Conservation (phyloP, 2,797 vertebrate species). For the Denticeps clupeoides region DNA sequence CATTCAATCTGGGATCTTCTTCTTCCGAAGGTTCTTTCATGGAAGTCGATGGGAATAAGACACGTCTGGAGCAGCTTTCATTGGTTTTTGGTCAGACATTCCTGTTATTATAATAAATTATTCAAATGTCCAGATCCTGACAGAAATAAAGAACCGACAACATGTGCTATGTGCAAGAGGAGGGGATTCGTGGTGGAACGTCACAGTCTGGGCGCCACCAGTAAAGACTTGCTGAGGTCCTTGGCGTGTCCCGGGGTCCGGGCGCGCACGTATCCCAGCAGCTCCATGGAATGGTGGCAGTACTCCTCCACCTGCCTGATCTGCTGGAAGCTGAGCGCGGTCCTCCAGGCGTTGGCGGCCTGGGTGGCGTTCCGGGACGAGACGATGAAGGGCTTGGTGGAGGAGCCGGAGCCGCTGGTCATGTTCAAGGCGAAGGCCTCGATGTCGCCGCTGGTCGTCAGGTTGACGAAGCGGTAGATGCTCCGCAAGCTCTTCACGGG, state of each 20-base stretch:
- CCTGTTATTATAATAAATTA: too few relatives aligned
- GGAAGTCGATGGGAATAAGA: too few relatives aligned
- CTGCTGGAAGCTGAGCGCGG: slow-evolving; percentile 84
- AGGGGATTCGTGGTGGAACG: too few relatives aligned
- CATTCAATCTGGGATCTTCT: too few relatives aligned
- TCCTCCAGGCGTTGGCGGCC: slow-evolving; percentile 88
- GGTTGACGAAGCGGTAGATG: slow-evolving; percentile 83
- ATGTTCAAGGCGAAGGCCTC: slow-evolving; percentile 89
- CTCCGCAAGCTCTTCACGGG: slow-evolving; percentile 76
- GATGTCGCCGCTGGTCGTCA: slow-evolving; percentile 79
- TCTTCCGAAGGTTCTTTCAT: too few relatives aligned
- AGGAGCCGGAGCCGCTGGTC: slow-evolving; percentile 84
- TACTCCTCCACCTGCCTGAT: slow-evolving; percentile 96
- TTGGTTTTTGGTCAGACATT: too few relatives aligned
- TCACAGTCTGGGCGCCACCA: slow-evolving; percentile 71
- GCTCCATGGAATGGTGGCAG: slow-evolving; percentile 84
- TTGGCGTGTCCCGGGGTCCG: slow-evolving; percentile 78
- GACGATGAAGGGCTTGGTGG: slow-evolving; percentile 88
- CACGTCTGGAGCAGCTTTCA: too few relatives aligned
- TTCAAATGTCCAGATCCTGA: too few relatives aligned
- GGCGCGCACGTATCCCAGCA: slow-evolving; percentile 82
- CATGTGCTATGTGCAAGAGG: too few relatives aligned
- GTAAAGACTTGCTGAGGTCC: slow-evolving; percentile 83
- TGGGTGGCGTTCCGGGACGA: slow-evolving; percentile 88
- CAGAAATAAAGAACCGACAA: too few relatives aligned